Conservation (phyloP, 2,797 vertebrate genomes). For the Spinus olivaceus region DNA sequence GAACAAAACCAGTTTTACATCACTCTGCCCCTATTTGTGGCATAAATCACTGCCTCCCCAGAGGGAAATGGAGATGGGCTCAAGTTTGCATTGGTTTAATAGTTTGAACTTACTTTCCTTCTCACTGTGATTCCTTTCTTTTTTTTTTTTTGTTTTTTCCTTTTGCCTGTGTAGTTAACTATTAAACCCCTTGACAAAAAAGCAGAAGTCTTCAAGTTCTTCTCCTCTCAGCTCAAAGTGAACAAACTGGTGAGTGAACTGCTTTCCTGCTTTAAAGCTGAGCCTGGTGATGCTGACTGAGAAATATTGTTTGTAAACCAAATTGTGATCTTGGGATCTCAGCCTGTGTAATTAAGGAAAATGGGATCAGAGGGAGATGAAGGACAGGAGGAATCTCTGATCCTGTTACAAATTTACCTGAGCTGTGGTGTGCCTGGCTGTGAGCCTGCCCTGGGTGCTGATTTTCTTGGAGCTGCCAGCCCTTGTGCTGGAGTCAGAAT, state of each 20-base stretch:
- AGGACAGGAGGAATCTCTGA: not conserved
- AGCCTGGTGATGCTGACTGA: not conserved
- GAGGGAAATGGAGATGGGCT: not conserved
- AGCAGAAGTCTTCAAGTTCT: slow-evolving; percentile 93
- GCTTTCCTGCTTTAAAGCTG: not conserved
- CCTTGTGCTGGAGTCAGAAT: not conserved
- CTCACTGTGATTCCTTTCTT: not conserved
- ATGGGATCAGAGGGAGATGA: not conserved
- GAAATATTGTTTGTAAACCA: not conserved
- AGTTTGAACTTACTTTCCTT: not conserved
- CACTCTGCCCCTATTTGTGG: not conserved
- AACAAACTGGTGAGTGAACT: slow-evolving; percentile 85
- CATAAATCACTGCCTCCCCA: not conserved
- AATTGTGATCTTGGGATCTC: not conserved
- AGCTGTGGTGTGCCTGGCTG: not conserved
- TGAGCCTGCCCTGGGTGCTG: not conserved
- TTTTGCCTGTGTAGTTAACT: slow-evolving; percentile 80
- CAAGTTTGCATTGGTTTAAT: not conserved
- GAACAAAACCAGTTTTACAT: not conserved
- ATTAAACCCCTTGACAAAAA: slow-evolving; percentile 94
- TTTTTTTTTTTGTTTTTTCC: too few species aligned
- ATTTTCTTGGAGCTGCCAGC: not conserved
- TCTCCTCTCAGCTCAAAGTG: slow-evolving; percentile 88
- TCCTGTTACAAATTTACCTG: not conserved
- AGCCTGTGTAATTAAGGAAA: not conserved